These are phyloP conservation scores for Lamellibrachia luymesi DNA, from an alignment of 1,140 invertebrate species.

Conservation along the genomic window DNA sequence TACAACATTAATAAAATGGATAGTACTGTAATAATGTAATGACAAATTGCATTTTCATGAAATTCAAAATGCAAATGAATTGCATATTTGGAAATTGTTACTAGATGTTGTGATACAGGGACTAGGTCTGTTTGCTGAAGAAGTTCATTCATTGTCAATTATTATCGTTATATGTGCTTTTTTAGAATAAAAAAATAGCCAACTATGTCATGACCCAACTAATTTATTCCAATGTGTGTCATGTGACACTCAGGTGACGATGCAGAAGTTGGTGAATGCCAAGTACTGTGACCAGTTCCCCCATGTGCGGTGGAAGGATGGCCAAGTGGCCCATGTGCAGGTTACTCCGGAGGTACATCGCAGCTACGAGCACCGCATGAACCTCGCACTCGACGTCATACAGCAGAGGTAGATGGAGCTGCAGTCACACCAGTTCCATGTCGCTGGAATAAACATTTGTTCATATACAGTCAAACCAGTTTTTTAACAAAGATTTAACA, in stretches of 20 bases:
- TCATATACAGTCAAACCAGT: too few species aligned
- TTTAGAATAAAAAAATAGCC: neutral
- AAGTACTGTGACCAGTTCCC: conserved; percentile 56
- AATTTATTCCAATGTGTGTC: neutral
- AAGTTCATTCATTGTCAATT: too few species aligned
- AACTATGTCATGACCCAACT: neutral
- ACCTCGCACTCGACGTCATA: conserved; percentile 38
- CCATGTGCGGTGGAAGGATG: conserved; percentile 54
- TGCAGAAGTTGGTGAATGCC: conserved; percentile 47
- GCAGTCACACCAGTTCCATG: neutral
- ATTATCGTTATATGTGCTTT: neutral
- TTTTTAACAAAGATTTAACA: neutral
- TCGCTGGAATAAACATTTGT: neutral
- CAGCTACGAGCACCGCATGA: conserved; percentile 50
- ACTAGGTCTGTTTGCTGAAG: too few species aligned
- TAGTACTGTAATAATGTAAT: too few species aligned
- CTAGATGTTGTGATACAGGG: neutral
- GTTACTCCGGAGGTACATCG: conserved; percentile 54
- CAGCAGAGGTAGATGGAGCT: conserved; percentile 40
- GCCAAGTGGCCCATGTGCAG: conserved; percentile 53
- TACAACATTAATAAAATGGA: too few species aligned
- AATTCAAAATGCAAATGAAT: neutral
- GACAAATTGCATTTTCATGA: too few species aligned
- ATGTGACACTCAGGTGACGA: conserved; percentile 24
- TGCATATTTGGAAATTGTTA: neutral